phyloP scores from a whole-genome alignment of 2,113 vertebrate genomes.

The Anoplopoma fimbria region DNA sequence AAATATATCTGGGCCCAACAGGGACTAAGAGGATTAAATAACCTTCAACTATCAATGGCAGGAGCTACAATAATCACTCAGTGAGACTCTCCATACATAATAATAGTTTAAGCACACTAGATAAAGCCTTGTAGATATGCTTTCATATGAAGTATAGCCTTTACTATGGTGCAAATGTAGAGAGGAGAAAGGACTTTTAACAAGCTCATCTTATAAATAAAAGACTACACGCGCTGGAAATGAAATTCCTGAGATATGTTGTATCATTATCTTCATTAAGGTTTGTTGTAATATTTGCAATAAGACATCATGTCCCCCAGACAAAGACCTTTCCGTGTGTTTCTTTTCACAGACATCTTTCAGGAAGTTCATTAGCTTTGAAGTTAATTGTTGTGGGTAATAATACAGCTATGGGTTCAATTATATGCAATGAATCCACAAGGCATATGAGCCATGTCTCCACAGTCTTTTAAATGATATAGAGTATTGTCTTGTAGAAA shows the following conservation, averaged over 20 bases:
- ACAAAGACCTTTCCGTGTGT: slow-evolving; percentile 1
- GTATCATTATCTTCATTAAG: slow-evolving; percentile 22
- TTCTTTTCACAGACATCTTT: slow-evolving; percentile 35
- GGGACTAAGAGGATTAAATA: slow-evolving; percentile 66
- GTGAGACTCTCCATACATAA: slow-evolving; percentile 47
- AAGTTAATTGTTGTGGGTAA: slow-evolving; percentile 55
- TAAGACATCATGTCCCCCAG: slow-evolving; percentile 15
- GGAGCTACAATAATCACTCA: slow-evolving; percentile 49
- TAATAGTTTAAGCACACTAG: slow-evolving; percentile 31
- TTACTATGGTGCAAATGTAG: slow-evolving; percentile 1
- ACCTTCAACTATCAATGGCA: slow-evolving; percentile 62
- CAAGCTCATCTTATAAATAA: slow-evolving; percentile 17
- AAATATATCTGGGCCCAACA: slow-evolving; percentile 40
- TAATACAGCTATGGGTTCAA: slow-evolving; percentile 56
- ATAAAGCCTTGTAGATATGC: slow-evolving; percentile 47
- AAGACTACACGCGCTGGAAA: slow-evolving; percentile 33
- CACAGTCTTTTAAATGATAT: slow-evolving; percentile 61
- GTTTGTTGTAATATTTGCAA: slow-evolving; percentile 28
- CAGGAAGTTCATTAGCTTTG: slow-evolving; percentile 52
- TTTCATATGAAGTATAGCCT: slow-evolving; percentile 18
- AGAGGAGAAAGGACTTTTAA: slow-evolving; percentile 22
- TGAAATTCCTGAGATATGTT: slow-evolving; percentile 42
- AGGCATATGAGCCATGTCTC: slow-evolving; percentile 35
- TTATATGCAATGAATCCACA: slow-evolving; percentile 58
- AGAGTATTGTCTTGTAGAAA: slow-evolving; percentile 49